Base-by-base conservation (phyloP, 2,113 vertebrate genomes). In the Erythrocercus mccallii region DNA sequence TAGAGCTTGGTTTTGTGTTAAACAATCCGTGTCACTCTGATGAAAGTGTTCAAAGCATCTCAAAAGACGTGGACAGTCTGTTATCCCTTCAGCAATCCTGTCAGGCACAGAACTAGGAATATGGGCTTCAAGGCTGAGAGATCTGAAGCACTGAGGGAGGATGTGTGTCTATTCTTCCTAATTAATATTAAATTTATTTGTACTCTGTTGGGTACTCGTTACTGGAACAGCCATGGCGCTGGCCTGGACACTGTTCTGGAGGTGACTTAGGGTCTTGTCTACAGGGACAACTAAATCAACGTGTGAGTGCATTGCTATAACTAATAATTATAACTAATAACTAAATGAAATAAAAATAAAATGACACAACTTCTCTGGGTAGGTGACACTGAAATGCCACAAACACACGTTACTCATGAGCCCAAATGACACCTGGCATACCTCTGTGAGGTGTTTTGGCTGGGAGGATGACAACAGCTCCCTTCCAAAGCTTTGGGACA, bases 321-420 rank as follows among this genome's bases (percentile, higher is more conserved):
- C 37, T 40, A 40, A 40, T 40, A 40, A 21, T n/a, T 57, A 28
- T 24, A 38, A 21, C 37, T 40, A 40, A 40, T 40, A 40, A 21
- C 37, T 57, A 28, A 45, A 61, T n/a, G 19, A 25, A 58, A 40
- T 38, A 19, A 56, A 31, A 35, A 37, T 13, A 3, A 65, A 24
- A 10, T 28, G 72, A 1, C 18, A 50, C 40, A 31, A 6, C 33
- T 61, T 73, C 35, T 30, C 15, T 45, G 44, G 21, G 44, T 37
- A 15, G 40, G 33, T 62, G 72, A 9, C 62, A 11, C 38, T 44
- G 28, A 35, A 45, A 17, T 48, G 11, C 44, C 45, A 68, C 53
- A 62, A 62, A 30, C 19, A 19, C 50, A 13, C 0, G 0, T 81
- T 53, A 7, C 12, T 81, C 16, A 9, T 0, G 0, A 50, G 33